Percentiles rank a stretch among this genome's conserved stretches.
Evolutionary conservation across 2,113 vertebrate species (phyloP).

Genomic region (Mirza zaza): DNA sequence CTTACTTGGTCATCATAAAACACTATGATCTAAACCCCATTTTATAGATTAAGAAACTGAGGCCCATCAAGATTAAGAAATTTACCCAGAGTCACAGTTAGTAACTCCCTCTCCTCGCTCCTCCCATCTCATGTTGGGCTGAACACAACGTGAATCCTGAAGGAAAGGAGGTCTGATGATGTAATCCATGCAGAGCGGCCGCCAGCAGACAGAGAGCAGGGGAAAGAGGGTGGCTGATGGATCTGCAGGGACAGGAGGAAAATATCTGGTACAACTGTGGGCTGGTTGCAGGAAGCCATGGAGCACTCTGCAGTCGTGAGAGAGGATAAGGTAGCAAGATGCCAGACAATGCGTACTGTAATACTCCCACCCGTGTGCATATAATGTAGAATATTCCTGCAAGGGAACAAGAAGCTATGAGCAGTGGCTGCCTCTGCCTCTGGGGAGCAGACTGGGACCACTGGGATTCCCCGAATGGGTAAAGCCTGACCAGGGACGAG

Average conservation of each 20-base stretch:
- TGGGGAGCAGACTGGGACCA: not conserved
- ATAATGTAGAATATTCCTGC: not conserved
- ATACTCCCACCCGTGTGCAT: no score
- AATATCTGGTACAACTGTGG: not conserved
- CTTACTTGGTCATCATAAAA: not conserved
- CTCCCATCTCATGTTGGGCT: not conserved
- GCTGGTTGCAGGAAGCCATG: not conserved
- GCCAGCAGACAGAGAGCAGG: not conserved
- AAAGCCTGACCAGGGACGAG: not conserved
- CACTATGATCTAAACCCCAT: not conserved
- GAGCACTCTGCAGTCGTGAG: not conserved
- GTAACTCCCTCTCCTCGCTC: not conserved
- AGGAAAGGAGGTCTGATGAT: not conserved
- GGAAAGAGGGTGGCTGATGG: not conserved
- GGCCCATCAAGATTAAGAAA: not conserved
- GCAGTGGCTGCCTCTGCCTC: not conserved
- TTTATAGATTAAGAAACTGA: not conserved
- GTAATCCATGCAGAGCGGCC: accelerated
- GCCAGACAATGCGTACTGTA: accelerated
- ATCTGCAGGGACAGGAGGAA: not conserved
- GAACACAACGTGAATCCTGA: not conserved
- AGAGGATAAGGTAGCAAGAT: not conserved
- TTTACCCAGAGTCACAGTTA: not conserved
- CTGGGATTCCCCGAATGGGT: not conserved
- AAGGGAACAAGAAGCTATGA: not conserved